Evolutionary conservation across 64 coral and sea anemone genomes (phyloP).

Genomic region (Orbicella faveolata): DNA sequence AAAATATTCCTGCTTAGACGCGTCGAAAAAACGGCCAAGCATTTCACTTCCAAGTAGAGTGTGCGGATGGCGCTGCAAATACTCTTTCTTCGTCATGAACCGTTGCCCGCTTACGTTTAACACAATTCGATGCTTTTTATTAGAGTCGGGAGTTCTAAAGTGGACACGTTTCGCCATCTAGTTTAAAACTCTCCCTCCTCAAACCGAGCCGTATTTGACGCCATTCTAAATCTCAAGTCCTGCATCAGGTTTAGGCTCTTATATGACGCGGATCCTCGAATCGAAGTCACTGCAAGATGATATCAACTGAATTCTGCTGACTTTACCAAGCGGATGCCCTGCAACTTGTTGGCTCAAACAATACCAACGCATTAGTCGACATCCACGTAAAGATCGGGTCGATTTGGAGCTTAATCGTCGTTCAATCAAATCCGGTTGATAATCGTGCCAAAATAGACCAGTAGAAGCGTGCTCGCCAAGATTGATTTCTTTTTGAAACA

Average conservation of each 20-base stretch:
- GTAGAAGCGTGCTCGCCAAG: neutral
- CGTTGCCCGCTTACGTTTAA: constrained; percentile 76
- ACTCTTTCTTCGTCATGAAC: constrained; percentile 57
- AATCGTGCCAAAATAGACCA: neutral
- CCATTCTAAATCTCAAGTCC: neutral
- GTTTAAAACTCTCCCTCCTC: neutral
- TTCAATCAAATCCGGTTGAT: neutral
- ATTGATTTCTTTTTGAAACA: constrained; percentile 3
- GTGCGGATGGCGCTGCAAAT: constrained; percentile 66
- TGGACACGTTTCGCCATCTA: constrained; percentile 6
- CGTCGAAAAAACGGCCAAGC: constrained; percentile 54
- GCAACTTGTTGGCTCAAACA: constrained; percentile 30
- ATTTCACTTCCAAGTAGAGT: constrained; percentile 77
- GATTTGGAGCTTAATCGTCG: neutral
- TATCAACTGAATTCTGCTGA: neutral
- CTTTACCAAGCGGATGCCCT: constrained; percentile 3
- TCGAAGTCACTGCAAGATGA: neutral
- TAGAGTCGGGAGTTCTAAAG: neutral
- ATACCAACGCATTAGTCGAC: neutral
- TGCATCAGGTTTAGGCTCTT: neutral
- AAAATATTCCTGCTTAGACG: constrained; percentile 71
- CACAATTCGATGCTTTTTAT: constrained; percentile 38
- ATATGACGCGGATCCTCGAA: neutral
- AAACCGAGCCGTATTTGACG: neutral
- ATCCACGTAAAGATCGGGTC: neutral